These are phyloP conservation scores for Cheilosia impressa DNA, from an alignment of 2,888 invertebrate species.

Conservation along the genomic window DNA sequence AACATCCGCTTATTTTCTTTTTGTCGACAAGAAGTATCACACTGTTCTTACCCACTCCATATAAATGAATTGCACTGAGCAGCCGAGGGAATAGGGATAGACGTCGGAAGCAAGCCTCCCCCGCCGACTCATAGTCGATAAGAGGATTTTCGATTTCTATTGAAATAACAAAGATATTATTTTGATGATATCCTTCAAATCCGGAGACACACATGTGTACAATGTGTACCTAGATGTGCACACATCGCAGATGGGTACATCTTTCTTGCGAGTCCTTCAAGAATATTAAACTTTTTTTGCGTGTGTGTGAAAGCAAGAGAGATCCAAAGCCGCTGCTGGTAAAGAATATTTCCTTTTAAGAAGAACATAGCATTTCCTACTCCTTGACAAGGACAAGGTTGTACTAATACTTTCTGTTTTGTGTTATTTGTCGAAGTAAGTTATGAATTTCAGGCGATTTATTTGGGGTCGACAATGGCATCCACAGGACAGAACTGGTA, in stretches of 20 bases:
- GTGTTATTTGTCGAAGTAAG: constrained; percentile 21
- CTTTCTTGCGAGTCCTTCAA: constrained; percentile 50
- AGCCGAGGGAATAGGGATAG: constrained; percentile 14
- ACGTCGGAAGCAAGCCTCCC: not conserved
- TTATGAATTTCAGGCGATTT: constrained; percentile 54
- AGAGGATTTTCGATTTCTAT: constrained; percentile 75
- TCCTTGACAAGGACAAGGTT: constrained; percentile 53
- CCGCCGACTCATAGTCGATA: constrained; percentile 62
- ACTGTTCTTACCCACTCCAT: constrained; percentile 22
- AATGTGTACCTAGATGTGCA: constrained; percentile 45
- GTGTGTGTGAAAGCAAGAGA: constrained; percentile 18
- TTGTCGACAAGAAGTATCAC: constrained; percentile 33
- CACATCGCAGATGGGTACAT: constrained; percentile 51
- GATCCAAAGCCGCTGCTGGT: constrained; percentile 6
- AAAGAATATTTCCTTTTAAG: constrained; percentile 29
- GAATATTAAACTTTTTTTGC: constrained; percentile 60
- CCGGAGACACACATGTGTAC: constrained; percentile 63
- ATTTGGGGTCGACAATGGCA: constrained; percentile 10
- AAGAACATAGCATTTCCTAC: not conserved
- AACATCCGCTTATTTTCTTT: constrained; percentile 34
- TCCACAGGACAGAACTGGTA: not conserved
- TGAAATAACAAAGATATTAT: constrained; percentile 75
- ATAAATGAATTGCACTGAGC: constrained; percentile 34
- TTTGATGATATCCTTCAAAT: constrained; percentile 75
- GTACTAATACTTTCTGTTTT: constrained; percentile 35